phyloP scores from a whole-genome alignment of 1,140 invertebrate species.

The Megalopta genalis region DNA sequence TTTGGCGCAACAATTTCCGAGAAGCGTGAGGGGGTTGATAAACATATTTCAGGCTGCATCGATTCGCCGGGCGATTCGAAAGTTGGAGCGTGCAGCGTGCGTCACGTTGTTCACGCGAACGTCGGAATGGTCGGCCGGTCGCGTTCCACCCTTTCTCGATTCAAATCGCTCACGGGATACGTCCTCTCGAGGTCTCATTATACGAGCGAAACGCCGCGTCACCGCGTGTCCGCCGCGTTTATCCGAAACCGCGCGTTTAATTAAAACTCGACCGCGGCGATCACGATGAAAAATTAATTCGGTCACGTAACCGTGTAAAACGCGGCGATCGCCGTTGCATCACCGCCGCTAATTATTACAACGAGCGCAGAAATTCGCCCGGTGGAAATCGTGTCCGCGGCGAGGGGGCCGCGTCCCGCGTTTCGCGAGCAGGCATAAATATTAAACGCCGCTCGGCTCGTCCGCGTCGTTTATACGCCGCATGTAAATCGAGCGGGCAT shows the following conservation, averaged over 20 bases:
- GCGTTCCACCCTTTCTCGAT: constrained; percentile 4
- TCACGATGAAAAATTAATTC: constrained; percentile 47
- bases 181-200: constrained; percentile 33
- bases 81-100: no score
- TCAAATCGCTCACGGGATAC: constrained; percentile 31
- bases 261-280: constrained; percentile 28
- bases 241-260: constrained; percentile 41
- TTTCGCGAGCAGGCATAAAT: constrained; percentile 20
- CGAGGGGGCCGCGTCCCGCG: background rate
- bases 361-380: constrained; percentile 14
- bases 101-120: constrained; percentile 22
- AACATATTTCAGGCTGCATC: no score
- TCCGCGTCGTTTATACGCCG: constrained; percentile 2
- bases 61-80: no score
- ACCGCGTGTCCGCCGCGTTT: constrained; percentile 33
- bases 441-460: constrained; percentile 9
- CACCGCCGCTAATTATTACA: constrained; percentile 40
- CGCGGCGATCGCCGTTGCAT: constrained; percentile 32
- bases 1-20: no score
- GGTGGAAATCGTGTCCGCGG: background rate
- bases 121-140: background rate
- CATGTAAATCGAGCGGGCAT: background rate
- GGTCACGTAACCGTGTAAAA: constrained; percentile 51
- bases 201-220: constrained; percentile 36
- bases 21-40: no score